Base-by-base conservation (phyloP, 2,888 invertebrate species). In the Agriotes lineatus region DNA sequence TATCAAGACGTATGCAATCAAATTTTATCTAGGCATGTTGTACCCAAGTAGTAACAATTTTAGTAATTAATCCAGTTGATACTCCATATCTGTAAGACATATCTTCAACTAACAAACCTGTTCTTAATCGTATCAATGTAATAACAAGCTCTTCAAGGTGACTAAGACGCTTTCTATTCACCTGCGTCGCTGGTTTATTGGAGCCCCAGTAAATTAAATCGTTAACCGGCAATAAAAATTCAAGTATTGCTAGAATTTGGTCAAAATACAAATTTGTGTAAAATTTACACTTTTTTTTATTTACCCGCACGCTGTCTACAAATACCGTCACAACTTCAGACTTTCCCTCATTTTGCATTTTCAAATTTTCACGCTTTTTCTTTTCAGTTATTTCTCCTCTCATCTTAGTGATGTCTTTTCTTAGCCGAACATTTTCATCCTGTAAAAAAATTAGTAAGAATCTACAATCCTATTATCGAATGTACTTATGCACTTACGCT, bases 221-320 rank as follows among this genome's bases (percentile, higher is more conserved):
- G 16, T 44, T n/a, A 35, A 35, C 35, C n/a, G 35, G 35, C 5
- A n/a, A 35, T 35, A 35, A 35, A 35, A 35, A 35, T 35, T 6
- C 5, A 2, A 35, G 44, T 2, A 44, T 5, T 6, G 16, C 16
- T 18, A 44, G 6, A 18, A 44, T 44, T 44, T 44, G 18, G 3
- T 44, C 10, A 44, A 18, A 44, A 5, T 7, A 2, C 10, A 44
- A 14, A 19, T 3, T 7, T 44, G 44, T 44, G 10, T 44, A 44
- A 44, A 44, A 44, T 44, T 44, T 44, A 16, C 44, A 44, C n/a
- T 44, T 44, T 16, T 44, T 44, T 16, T 19, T 10, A 19, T 44
- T 44, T n/a, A n/a, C n/a, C n/a, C n/a, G n/a, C n/a, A n/a, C n/a
- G n/a, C n/a, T n/a, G n/a, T n/a, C n/a, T n/a, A n/a, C n/a, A n/a